Evolutionary conservation across 2,888 invertebrate species (phyloP).

Genomic region (Noctua pronuba): DNA sequence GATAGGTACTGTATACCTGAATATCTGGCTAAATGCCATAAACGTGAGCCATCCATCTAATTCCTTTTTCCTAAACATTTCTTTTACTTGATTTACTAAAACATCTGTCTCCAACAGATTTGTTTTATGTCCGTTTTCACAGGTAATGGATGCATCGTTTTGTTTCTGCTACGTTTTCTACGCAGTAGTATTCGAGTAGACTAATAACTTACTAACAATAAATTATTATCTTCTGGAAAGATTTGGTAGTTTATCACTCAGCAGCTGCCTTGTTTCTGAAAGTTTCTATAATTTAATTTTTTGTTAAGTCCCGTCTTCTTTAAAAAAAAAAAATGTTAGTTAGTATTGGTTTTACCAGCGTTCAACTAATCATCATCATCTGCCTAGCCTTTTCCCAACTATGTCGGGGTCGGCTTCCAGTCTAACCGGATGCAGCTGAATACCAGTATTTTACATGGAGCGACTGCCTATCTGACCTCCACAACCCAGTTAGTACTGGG

Average conservation of each 20-base stretch:
- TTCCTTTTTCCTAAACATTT: slow-evolving; percentile 22
- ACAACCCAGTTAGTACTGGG: no score
- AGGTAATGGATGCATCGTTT: slow-evolving; percentile 6
- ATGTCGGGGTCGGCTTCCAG: no score
- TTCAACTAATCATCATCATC: background rate
- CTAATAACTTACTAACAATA: background rate
- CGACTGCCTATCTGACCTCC: no score
- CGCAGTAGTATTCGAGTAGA: background rate
- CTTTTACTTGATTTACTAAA: slow-evolving; percentile 38
- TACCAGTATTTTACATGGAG: no score
- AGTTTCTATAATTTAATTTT: background rate
- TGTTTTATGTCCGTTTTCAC: slow-evolving; percentile 18
- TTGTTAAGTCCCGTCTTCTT: background rate
- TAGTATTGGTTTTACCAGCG: background rate
- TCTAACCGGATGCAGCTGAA: no score
- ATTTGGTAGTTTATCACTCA: background rate
- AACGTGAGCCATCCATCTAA: slow-evolving; percentile 20
- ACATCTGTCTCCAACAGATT: slow-evolving; percentile 39
- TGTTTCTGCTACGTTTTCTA: background rate
- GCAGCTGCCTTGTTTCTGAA: background rate
- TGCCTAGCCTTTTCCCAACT: no score
- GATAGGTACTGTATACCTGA: slow-evolving; percentile 1
- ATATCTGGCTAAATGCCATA: slow-evolving; percentile 33
- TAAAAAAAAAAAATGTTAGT: background rate
- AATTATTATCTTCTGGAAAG: background rate